Conservation (phyloP, 2,797 vertebrate genomes). For the Heliangelus exortis region DNA sequence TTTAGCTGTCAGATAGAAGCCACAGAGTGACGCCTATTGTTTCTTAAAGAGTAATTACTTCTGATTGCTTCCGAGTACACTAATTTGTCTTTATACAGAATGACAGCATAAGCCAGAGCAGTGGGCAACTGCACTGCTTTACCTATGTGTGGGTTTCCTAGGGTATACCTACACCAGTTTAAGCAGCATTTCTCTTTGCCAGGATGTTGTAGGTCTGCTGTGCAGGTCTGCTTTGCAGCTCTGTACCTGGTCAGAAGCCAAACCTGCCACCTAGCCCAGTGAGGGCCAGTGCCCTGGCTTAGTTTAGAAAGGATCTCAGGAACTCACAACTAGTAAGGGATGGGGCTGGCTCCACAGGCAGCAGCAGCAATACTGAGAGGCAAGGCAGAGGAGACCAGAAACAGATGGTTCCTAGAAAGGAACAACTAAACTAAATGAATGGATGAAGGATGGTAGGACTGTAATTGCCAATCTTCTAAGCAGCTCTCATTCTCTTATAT, state of each 20-base stretch:
- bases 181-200: constrained; percentile 78
- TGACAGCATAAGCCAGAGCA: constrained; percentile 29
- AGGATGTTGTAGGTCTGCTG: constrained; percentile 74
- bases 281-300: constrained; percentile 79
- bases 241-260: constrained; percentile 79
- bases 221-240: constrained; percentile 78
- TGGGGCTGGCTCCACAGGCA: constrained; percentile 74
- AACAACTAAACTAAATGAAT: not conserved
- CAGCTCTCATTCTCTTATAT: not conserved
- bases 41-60: constrained; percentile 70
- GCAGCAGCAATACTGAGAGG: not conserved
- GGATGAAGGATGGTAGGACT: not conserved
- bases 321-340: constrained; percentile 79
- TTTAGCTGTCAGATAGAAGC: constrained; percentile 65
- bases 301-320: constrained; percentile 71
- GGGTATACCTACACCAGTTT: constrained; percentile 76
- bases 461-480: not conserved
- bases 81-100: constrained; percentile 65
- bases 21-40: constrained; percentile 66
- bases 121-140: not conserved
- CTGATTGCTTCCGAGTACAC: constrained; percentile 65
- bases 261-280: constrained; percentile 70
- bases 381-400: not conserved
- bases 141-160: constrained; percentile 83
- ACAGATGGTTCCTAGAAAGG: not conserved